Evolutionary conservation across 2,797 vertebrate species (phyloP).

Genomic region (Argentina silus): DNA sequence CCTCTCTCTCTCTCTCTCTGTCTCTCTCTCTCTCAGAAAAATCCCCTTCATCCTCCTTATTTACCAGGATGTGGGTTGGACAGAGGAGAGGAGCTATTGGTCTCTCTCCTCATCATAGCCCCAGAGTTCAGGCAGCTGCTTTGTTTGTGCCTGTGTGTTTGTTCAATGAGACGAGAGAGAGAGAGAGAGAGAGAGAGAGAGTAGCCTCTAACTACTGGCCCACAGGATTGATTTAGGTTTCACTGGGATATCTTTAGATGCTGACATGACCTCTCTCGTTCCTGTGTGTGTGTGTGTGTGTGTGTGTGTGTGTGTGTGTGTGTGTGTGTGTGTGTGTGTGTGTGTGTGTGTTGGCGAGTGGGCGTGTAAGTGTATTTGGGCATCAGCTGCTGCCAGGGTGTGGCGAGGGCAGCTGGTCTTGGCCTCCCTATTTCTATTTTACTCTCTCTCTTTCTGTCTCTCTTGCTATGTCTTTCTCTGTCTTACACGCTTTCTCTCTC

Average conservation of each 20-base stretch:
- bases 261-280: background rate
- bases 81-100: background rate
- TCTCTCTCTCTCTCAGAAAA: background rate
- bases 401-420: constrained; percentile 30
- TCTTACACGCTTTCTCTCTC: background rate
- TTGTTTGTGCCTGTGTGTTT: constrained; percentile 10
- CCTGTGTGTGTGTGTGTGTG: constrained; percentile 12
- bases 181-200: too few species aligned
- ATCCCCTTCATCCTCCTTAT: background rate
- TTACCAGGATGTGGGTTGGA: background rate
- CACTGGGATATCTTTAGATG: constrained; percentile 35
- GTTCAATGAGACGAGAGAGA: constrained; percentile 15
- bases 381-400: constrained; percentile 43
- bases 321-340: constrained; percentile 23
- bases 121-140: background rate
- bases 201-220: constrained; percentile 9
- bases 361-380: constrained; percentile 10
- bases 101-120: background rate
- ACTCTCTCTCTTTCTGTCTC: background rate
- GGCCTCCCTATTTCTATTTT: background rate
- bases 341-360: constrained; percentile 17
- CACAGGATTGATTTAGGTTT: constrained; percentile 10
- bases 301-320: constrained; percentile 13
- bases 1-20: too few species aligned
- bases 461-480: background rate